Percentiles rank a stretch among this genome's conserved stretches.
Evolutionary conservation across 1,140 invertebrate genomes (phyloP).

Genomic region (Platyscapa corneri): DNA sequence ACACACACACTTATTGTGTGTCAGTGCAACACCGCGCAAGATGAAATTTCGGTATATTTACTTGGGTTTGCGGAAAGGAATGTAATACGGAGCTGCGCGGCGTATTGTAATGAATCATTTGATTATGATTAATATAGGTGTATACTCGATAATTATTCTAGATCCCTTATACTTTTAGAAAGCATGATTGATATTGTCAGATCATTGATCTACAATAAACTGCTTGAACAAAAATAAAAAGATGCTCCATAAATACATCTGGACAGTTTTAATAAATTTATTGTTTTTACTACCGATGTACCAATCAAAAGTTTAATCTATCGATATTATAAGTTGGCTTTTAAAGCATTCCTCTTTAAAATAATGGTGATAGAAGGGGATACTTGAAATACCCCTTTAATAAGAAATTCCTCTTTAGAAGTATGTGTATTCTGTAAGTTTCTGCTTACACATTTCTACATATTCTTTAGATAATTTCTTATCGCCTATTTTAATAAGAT

Average conservation of each 20-base stretch:
- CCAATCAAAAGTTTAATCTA: not conserved
- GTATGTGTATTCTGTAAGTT: not conserved
- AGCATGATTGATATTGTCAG: not conserved
- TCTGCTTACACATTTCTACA: not conserved
- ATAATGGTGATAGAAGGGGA: not conserved
- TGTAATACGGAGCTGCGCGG: too few species aligned
- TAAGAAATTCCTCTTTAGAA: slow-evolving; percentile 2
- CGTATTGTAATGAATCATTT: slow-evolving; percentile 3
- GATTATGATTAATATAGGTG: not conserved
- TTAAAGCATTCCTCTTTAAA: not conserved
- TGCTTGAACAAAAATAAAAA: not conserved
- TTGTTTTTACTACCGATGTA: not conserved
- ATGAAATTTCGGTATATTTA: slow-evolving; percentile 5
- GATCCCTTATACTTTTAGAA: too few species aligned
- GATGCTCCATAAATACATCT: not conserved
- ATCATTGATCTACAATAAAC: not conserved
- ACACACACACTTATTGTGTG: not conserved
- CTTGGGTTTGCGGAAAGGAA: not conserved
- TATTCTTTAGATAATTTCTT: not conserved
- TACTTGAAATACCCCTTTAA: not conserved
- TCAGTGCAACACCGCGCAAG: not conserved
- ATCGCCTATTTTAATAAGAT: not conserved
- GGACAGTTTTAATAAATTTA: not conserved
- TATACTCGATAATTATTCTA: not conserved
- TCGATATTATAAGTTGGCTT: not conserved